Evolutionary conservation across 2,113 vertebrate genomes (phyloP).

Genomic region (Perca fluviatilis): DNA sequence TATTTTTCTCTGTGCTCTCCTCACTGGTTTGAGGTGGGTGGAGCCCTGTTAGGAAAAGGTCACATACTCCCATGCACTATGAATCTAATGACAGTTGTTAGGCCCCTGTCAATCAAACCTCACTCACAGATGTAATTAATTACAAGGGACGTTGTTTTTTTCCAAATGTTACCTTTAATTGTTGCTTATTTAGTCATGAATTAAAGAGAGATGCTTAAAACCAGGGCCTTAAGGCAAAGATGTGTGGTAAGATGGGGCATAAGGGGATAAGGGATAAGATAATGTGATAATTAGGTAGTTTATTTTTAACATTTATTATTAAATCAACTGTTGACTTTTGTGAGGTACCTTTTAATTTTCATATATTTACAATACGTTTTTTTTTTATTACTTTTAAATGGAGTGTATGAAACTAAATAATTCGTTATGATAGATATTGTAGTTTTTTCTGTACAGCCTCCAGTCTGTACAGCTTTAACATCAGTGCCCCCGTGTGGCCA

Average conservation of each 20-base stretch:
- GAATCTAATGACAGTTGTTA: not conserved
- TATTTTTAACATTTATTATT: not conserved
- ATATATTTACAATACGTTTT: not conserved
- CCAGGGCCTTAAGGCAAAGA: not conserved
- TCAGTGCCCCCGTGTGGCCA: conserved; percentile 69
- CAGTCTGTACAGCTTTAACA: not conserved
- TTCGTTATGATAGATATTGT: not conserved
- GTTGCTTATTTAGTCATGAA: not conserved
- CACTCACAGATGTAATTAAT: no score
- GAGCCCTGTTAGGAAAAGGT: not conserved
- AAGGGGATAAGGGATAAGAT: not conserved
- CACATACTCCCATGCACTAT: not conserved
- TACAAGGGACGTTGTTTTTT: no score
- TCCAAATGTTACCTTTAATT: not conserved
- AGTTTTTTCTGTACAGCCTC: conserved; percentile 1
- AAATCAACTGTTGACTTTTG: not conserved
- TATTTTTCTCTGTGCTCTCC: not conserved
- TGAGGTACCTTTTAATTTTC: not conserved
- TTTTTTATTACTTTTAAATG: not conserved
- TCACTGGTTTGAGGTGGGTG: not conserved
- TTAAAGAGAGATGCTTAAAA: not conserved
- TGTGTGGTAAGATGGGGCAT: no score
- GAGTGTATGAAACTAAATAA: not conserved
- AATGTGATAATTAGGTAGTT: not conserved
- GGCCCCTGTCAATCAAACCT: not conserved